These are phyloP conservation scores for Ataeniobius toweri DNA, from an alignment of 2,797 vertebrate species.

Conservation along the genomic window DNA sequence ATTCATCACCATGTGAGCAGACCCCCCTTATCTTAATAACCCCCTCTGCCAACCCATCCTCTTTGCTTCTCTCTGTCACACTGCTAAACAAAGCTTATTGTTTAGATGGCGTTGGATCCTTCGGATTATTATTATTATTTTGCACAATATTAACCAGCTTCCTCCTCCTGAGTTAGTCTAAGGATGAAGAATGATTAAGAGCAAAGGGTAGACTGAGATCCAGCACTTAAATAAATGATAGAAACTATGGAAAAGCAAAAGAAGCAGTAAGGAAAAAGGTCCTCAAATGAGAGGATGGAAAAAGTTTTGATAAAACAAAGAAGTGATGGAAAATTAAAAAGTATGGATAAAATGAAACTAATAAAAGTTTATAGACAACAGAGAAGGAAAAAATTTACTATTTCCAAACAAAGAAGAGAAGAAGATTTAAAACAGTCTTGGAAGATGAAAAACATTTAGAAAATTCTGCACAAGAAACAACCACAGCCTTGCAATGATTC, in stretches of 20 bases:
- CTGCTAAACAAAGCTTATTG: constrained; percentile 57
- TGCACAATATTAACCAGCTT: constrained; percentile 31
- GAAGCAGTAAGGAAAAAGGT: background rate
- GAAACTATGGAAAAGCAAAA: constrained; percentile 38
- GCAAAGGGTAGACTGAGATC: constrained; percentile 41
- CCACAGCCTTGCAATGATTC: no score
- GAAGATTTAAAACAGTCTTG: background rate
- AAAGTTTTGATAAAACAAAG: background rate
- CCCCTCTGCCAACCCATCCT: constrained; percentile 19
- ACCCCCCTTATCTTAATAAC: constrained; percentile 38
- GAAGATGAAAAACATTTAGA: background rate
- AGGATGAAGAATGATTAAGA: constrained; percentile 18
- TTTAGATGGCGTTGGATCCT: constrained; percentile 49
- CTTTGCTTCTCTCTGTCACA: constrained; percentile 57
- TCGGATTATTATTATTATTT: constrained; percentile 8
- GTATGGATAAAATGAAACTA: background rate
- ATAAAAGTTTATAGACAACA: background rate
- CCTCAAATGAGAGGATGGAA: background rate
- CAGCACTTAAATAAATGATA: constrained; percentile 61
- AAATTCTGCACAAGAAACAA: no score
- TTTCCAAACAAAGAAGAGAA: background rate
- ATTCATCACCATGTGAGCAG: constrained; percentile 70
- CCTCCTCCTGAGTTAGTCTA: background rate
- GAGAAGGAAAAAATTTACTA: background rate
- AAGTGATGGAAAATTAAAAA: background rate